Evolutionary conservation across 1,140 invertebrate genomes (phyloP).

Genomic region (Bombus huntii): DNA sequence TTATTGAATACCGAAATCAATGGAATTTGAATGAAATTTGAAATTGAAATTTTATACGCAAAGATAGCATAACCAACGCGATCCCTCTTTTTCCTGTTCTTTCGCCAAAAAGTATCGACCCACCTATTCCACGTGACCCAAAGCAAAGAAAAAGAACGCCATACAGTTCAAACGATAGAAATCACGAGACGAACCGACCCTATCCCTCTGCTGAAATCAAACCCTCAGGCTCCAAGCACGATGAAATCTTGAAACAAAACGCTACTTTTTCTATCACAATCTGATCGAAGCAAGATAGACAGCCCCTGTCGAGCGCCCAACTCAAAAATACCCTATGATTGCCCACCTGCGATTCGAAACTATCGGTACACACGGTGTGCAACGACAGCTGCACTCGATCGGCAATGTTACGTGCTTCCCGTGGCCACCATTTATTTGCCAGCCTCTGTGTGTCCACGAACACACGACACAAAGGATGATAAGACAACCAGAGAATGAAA

Average conservation of each 20-base stretch:
- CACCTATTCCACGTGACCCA: background rate
- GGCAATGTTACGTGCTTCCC: constrained; percentile 46
- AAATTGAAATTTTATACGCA: too few species aligned
- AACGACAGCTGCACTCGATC: constrained; percentile 61
- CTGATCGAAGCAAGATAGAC: background rate
- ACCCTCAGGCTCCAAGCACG: background rate
- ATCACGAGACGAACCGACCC: constrained; percentile 1
- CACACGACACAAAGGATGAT: constrained; percentile 29
- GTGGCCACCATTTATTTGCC: constrained; percentile 43
- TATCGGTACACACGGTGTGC: constrained; percentile 25
- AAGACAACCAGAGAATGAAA: constrained; percentile 19
- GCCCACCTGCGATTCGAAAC: constrained; percentile 40
- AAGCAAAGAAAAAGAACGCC: background rate
- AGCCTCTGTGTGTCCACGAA: constrained; percentile 3
- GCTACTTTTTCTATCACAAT: background rate
- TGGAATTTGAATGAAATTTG: too few species aligned
- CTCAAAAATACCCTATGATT: background rate
- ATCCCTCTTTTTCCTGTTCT: too few species aligned
- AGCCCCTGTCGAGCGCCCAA: too few species aligned
- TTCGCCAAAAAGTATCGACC: too few species aligned
- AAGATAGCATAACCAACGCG: too few species aligned
- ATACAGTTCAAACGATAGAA: background rate
- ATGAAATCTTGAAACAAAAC: constrained; percentile 8
- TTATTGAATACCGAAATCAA: too few species aligned
- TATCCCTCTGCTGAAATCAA: background rate